phyloP scores from a whole-genome alignment of 2,113 vertebrate genomes.

The Erythrocercus mccallii region DNA sequence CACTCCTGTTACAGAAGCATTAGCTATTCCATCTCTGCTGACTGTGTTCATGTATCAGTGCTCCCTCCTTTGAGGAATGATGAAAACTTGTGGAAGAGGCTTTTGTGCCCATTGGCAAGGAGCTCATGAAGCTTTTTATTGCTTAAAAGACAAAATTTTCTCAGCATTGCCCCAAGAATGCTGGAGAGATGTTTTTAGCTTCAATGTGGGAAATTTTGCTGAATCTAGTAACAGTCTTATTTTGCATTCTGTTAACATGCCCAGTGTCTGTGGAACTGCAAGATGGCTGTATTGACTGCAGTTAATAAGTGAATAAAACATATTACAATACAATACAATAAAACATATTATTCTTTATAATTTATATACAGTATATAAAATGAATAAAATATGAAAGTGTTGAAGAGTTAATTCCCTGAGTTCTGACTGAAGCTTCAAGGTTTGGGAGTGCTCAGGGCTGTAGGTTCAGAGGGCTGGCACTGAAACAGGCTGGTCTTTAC shows the following conservation, averaged over 20 bases:
- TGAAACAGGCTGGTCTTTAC: not conserved
- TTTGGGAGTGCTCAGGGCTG: not conserved
- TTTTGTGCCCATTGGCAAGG: not conserved
- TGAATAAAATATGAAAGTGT: not conserved
- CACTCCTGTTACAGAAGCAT: not conserved
- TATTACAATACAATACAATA: too few species aligned
- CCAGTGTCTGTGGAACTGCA: not conserved
- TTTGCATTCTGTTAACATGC: not conserved
- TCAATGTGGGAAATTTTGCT: not conserved
- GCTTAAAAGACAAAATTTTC: not conserved
- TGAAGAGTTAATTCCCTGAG: not conserved
- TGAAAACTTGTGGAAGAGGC: not conserved
- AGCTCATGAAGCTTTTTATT: not conserved
- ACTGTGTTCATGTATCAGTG: not conserved
- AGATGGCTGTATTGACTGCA: not conserved
- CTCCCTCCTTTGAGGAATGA: not conserved
- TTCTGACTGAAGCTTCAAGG: not conserved
- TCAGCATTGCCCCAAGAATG: not conserved
- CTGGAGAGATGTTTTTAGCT: not conserved
- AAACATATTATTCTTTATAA: too few species aligned
- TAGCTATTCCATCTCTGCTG: not conserved
- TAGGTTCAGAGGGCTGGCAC: not conserved
- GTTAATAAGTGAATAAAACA: not conserved
- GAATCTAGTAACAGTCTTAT: not conserved
- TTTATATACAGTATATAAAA: not conserved